Base-by-base conservation (phyloP, 2,797 vertebrate species). In the Myotis findleyi region DNA sequence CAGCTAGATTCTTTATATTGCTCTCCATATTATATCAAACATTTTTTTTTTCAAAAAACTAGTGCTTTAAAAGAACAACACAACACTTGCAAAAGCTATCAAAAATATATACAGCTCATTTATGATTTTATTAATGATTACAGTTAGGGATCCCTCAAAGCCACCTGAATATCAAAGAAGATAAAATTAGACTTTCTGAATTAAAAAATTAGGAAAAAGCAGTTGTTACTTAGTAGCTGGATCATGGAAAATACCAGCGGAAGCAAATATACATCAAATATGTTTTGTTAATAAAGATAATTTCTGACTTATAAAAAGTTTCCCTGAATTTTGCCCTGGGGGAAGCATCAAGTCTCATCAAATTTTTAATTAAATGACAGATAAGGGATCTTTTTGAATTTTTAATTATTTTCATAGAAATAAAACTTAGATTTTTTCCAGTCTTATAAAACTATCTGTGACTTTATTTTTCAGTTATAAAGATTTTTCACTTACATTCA, bases 1-100 rank as follows among this genome's bases (percentile, higher is more conserved):
- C 86, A 96, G 72, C 92, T 51, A 94, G 68, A 93, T 91, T 96
- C 88, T 91, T 97, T 95, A 89, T 89, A 72, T 80, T 96, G 51
- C 64, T 89, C 47, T 93, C 83, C 76, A 87, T 95, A 86, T 91
- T 89, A 51, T 44, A 87, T 64, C 36, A 96, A 95, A 75, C 5
- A 16, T 33, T 33, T 33, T 64, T 33, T 64, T 57, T 79, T 80
- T 82, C 92, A 20, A 64, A 92, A 93, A 17, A 72, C 5, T 75
- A 21, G 6, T 62, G 23, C 7, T 92, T 93, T 89, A 44, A 91
- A 93, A 92, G 5, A 49, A 81, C 7, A 82, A 33, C 93, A 80
- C 3, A 95, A 33, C 17, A 89, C 21, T 96, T 92, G 62, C 30
- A 76, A 95, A 96, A 82, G 68, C 49, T 87, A 83, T 83, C 93